Evolutionary conservation across 2,888 invertebrate species (phyloP), one percentile per base, ranked within the genome.

Genomic region (Lampropteryx suffumata): DNA sequence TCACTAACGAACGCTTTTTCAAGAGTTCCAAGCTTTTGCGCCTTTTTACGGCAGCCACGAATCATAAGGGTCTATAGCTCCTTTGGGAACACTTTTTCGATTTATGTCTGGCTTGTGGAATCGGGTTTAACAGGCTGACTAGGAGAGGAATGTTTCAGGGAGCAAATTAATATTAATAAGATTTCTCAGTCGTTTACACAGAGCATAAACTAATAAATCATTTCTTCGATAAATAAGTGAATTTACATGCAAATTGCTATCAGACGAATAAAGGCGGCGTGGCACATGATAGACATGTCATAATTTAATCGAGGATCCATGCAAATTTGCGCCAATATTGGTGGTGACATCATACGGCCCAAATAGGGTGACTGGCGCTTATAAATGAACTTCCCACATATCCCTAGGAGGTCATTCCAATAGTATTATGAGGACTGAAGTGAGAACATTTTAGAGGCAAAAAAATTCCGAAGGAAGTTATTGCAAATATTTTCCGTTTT

Each of bases 271-370:
- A 43, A 32, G 29, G 17, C 36, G 55, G 24, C 48, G 45, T 50
- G 55, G 17, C 55, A 36, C 13, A 26, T 48, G 43, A 52, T 52
- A 43, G 55, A 53, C 52, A 24, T 55, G 59, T 56, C 56, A 54
- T 45, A 51, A 24, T 29, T 12, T 46, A 59, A 59, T 59, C 56
- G 49, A 44, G 11, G 21, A 33, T 42, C 47, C 47, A 59, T 59
- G 53, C 59, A 59, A 59, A 59, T 59, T 29, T 9, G 12, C 36
- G n/a, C 12, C 35, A 26, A 11, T 53, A 53, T 45, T 46, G 44
- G 30, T 10, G 11, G 35, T 59, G 56, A 54, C 51, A 51, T 56
- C 56, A 59, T 45, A 13, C 39, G 27, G 8, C 11, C 44, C 48
- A 17, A 43, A 51, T 33, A 24, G 37, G 45, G 52, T 44, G 43